Percentiles rank a stretch among this genome's conserved stretches.
Evolutionary conservation across 1,140 invertebrate genomes (phyloP).

Genomic region (Diachasmimorpha longicaudata): DNA sequence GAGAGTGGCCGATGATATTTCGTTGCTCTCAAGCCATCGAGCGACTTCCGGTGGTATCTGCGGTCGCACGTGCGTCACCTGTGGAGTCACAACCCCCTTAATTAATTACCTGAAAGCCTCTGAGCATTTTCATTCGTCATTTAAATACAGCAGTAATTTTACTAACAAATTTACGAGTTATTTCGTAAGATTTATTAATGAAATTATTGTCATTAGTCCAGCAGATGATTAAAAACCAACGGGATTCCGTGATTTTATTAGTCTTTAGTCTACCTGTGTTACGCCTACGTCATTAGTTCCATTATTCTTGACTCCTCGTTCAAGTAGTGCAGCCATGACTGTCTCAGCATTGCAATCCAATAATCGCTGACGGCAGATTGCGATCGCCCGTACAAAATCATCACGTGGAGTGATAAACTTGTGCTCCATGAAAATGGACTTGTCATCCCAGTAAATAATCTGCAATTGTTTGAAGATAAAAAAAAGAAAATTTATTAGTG

Average conservation of each 20-base stretch:
- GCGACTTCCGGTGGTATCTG: constrained; percentile 67
- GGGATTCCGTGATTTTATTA: not conserved
- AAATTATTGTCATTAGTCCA: no score
- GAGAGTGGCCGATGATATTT: constrained; percentile 70
- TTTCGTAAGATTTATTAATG: no score
- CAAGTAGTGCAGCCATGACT: constrained; percentile 58
- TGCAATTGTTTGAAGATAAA: constrained; percentile 44
- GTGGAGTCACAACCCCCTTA: not conserved
- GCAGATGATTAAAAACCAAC: no score
- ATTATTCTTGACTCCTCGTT: constrained; percentile 54
- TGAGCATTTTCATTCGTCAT: no score
- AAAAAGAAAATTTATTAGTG: not conserved
- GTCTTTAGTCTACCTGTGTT: constrained; percentile 45
- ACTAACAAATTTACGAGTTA: no score
- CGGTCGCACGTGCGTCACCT: constrained; percentile 62
- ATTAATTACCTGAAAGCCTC: no score
- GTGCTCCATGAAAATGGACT: constrained; percentile 86
- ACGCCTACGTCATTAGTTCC: constrained; percentile 49
- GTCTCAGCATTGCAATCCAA: constrained; percentile 73
- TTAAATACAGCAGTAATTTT: no score
- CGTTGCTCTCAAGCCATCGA: constrained; percentile 74
- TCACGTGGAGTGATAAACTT: constrained; percentile 79
- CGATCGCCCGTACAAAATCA: constrained; percentile 82
- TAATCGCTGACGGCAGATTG: constrained; percentile 76
- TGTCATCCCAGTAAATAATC: constrained; percentile 86